A percentile compares a stretch with the other conserved stretches of the same genome.
Conservation (phyloP, 2,797 vertebrate genomes). For the Lithobates pipiens region DNA sequence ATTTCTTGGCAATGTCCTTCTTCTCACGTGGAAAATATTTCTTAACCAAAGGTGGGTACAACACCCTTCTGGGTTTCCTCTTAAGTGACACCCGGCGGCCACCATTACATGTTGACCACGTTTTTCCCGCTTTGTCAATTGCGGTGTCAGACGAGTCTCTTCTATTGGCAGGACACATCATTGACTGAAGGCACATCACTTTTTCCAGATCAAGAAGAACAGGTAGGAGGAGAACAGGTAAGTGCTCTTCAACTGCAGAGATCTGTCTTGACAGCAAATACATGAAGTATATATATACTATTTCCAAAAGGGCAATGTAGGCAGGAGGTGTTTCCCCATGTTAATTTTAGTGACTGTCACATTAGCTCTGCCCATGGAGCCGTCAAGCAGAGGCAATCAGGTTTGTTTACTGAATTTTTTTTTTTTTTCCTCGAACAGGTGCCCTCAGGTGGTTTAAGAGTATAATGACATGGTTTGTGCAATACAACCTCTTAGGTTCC, state of each 20-base stretch:
- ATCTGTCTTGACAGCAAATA: background rate
- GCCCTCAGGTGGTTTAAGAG: conserved; percentile 40
- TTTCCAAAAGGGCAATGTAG: background rate
- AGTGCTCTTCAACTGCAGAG: background rate
- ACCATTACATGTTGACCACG: background rate
- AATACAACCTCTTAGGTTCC: conserved; percentile 6
- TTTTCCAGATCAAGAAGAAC: background rate
- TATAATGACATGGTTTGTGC: conserved; percentile 33
- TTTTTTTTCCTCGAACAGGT: conserved; percentile 2
- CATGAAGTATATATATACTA: conserved; percentile 29
- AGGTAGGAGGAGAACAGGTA: background rate
- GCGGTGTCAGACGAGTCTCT: background rate
- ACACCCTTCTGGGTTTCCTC: conserved; percentile 29
- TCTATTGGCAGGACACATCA: background rate
- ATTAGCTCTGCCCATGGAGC: conserved; percentile 5
- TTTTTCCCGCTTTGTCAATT: background rate
- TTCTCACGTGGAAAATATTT: conserved; percentile 48
- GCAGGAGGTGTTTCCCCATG: background rate
- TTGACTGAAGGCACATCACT: conserved; percentile 11
- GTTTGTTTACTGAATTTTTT: conserved; percentile 26
- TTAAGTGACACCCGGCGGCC: background rate
- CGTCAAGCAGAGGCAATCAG: background rate
- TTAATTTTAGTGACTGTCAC: conserved; percentile 33
- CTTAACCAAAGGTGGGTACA: conserved; percentile 38
- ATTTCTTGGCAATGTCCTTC: conserved; percentile 38